Evolutionary conservation across 2,888 invertebrate species (phyloP).

Genomic region (Tinea pellionella): DNA sequence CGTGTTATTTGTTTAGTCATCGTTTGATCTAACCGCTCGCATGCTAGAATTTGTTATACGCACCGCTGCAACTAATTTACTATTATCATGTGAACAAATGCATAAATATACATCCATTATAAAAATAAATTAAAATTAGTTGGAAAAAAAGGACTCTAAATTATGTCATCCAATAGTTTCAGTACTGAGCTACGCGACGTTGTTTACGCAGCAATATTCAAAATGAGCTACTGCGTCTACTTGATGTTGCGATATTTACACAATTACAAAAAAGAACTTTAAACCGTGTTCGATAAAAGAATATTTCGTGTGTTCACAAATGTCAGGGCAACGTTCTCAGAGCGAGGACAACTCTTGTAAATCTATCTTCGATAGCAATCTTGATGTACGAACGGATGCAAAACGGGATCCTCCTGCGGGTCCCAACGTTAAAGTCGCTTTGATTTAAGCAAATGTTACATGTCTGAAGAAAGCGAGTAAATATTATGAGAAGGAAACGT

Average conservation of each 20-base stretch:
- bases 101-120: background rate
- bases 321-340: conserved; percentile 28
- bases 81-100: conserved; percentile 15
- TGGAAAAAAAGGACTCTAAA: background rate
- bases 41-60: conserved; percentile 21
- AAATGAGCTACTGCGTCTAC: conserved; percentile 10
- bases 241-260: background rate
- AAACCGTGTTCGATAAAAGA: conserved; percentile 40
- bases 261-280: conserved; percentile 23
- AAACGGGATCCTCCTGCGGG: conserved; percentile 49
- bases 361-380: conserved; percentile 65
- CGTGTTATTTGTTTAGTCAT: conserved; percentile 44
- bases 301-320: conserved; percentile 38
- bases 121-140: background rate
- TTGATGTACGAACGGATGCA: conserved; percentile 69
- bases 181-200: conserved; percentile 10
- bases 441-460: conserved; percentile 56
- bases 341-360: conserved; percentile 61
- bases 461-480: conserved; percentile 29
- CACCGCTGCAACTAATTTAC: conserved; percentile 15
- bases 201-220: conserved; percentile 24
- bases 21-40: conserved; percentile 31
- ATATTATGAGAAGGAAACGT: conserved; percentile 23
- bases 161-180: conserved; percentile 14
- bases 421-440: conserved; percentile 29